These are phyloP conservation scores for Acrossocheilus fasciatus DNA, from an alignment of 2,797 vertebrate species.

Conservation along the genomic window DNA sequence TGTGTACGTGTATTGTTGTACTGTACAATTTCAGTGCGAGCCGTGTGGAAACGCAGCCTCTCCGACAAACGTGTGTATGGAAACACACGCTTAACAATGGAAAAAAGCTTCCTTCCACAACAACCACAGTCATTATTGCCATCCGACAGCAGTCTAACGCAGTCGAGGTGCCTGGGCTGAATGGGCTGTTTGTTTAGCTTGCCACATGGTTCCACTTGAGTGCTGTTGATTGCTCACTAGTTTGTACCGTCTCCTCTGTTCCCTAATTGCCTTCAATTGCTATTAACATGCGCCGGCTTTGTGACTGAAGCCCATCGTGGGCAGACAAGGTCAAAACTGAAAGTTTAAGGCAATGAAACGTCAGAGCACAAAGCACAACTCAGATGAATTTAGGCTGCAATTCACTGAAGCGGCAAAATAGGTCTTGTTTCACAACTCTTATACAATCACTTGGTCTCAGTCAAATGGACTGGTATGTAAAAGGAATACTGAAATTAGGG, in stretches of 20 bases:
- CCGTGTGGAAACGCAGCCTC: constrained; percentile 38
- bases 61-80: constrained; percentile 32
- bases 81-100: constrained; percentile 44
- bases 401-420: not conserved
- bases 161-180: constrained; percentile 31
- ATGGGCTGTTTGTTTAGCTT: constrained; percentile 45
- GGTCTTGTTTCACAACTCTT: not conserved
- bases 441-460: not conserved
- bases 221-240: constrained; percentile 41
- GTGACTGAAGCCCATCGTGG: not conserved
- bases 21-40: constrained; percentile 19
- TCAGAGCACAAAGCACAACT: not conserved
- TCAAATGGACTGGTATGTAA: not conserved
- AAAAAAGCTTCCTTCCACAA: constrained; percentile 49
- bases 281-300: not conserved
- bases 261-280: constrained; percentile 1
- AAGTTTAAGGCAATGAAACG: constrained; percentile 5
- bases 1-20: constrained; percentile 30
- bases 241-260: constrained; percentile 28
- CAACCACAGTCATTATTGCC: constrained; percentile 44
- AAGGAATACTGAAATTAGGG: not conserved
- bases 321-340: constrained; percentile 2
- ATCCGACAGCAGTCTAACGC: constrained; percentile 38
- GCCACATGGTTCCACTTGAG: constrained; percentile 52
- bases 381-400: not conserved